phyloP scores from a whole-genome alignment of 2,888 invertebrate species.

The Schrankia costaestrigalis region DNA sequence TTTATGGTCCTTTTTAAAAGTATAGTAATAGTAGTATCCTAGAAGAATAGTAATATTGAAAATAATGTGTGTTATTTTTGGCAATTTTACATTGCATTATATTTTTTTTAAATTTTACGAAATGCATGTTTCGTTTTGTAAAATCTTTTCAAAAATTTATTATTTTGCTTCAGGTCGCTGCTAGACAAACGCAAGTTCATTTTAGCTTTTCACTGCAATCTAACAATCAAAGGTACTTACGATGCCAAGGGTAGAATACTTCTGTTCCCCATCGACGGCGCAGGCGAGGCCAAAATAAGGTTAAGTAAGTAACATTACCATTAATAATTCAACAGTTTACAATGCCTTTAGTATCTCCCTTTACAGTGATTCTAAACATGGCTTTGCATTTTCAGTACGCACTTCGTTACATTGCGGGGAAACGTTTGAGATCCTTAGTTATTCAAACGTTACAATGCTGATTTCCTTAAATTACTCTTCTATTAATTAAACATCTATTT shows the following conservation, averaged over 20 bases:
- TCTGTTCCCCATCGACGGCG: slow-evolving; percentile 69
- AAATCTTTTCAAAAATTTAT: not conserved
- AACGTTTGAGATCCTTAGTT: too few relatives aligned
- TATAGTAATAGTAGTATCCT: too few relatives aligned
- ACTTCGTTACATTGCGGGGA: slow-evolving; percentile 6
- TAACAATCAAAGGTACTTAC: slow-evolving; percentile 68
- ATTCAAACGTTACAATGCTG: too few relatives aligned
- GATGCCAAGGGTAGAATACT: slow-evolving; percentile 62
- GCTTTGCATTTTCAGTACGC: slow-evolving; percentile 14
- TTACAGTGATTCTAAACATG: slow-evolving; percentile 12
- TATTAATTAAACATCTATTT: too few relatives aligned
- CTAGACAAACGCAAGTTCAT: slow-evolving; percentile 61
- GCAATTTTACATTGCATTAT: not conserved
- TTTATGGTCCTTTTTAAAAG: too few relatives aligned
- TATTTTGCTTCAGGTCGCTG: slow-evolving; percentile 51
- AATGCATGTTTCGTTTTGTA: too few relatives aligned
- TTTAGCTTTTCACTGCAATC: slow-evolving; percentile 63
- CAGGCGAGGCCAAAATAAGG: slow-evolving; percentile 66
- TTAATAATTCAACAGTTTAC: slow-evolving; percentile 19
- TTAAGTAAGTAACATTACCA: slow-evolving; percentile 50
- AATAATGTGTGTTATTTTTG: too few relatives aligned
- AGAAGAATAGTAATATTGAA: too few relatives aligned
- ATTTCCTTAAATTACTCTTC: too few relatives aligned
- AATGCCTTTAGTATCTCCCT: slow-evolving; percentile 5
- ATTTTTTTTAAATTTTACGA: too few relatives aligned